Evolutionary conservation across 1,140 invertebrate genomes (phyloP), one percentile per base, ranked within the genome.

Genomic region (Epicauta chinensis): DNA sequence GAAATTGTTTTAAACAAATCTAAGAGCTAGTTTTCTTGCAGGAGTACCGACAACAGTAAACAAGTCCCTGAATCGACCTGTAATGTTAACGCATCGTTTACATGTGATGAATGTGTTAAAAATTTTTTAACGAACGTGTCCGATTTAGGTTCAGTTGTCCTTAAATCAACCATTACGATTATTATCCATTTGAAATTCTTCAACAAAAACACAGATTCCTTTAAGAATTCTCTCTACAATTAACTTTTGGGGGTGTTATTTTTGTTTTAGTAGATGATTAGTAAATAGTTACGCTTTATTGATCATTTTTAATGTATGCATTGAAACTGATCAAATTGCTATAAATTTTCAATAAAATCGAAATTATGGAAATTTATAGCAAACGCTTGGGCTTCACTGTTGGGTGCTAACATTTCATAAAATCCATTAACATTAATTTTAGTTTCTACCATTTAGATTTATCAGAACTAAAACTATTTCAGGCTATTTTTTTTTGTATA

Each of bases 181-280:
- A 52, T 17, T 16, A 17, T 50, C 53, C 53, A 41, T 35, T 51
- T 47, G 41, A 23, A 51, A 31, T 43, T 23, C 7, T 23, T 23
- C 4, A n/a, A n/a, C n/a, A n/a, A n/a, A n/a, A n/a, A n/a, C n/a
- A 23, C 7, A 23, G 0, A 36, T 36, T 34, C 36, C 46, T 58
- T 39, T 55, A 64, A 66, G 63, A 68, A 60, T 64, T 62, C 64
- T 68, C 64, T 68, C 66, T 66, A 66, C 64, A 49, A 49, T 12
- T 34, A 7, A 34, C 3, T 34, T 9, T 34, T 34, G 32, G 32
- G 32, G 32, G n/a, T n/a, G n/a, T n/a, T 23, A 38, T 47, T 37
- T 50, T 54, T 54, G 42, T 29, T 39, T 54, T 49, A 49, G 50
- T 49, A 49, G 50, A 48, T 45, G 48, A 51, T 55, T 42, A 40